A percentile compares a stretch with the other conserved stretches of the same genome.
phyloP scores from a whole-genome alignment of 2,888 invertebrate species.

The Bedellia somnulentella region DNA sequence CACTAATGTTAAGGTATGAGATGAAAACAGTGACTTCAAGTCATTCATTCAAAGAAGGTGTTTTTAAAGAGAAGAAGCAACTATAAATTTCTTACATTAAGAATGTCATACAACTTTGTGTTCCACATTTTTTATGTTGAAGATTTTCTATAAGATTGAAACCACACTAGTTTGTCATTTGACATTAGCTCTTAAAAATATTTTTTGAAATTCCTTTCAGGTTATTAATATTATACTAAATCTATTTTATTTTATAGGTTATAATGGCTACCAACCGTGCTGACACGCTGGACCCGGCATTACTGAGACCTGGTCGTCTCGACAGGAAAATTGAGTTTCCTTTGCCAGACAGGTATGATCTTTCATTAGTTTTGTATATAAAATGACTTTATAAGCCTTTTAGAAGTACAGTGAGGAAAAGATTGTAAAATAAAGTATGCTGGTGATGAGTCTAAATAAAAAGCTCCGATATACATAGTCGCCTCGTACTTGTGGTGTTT shows the following conservation, averaged over 20 bases:
- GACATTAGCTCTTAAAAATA: no score
- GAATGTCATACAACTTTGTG: no score
- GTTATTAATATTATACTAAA: no score
- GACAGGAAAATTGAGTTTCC: constrained; percentile 99
- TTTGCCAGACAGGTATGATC: constrained; percentile 75
- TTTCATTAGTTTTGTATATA: neutral
- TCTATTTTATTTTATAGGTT: constrained; percentile 24
- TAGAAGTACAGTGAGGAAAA: constrained; percentile 2
- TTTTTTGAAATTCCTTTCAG: no score
- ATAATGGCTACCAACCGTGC: constrained; percentile 98
- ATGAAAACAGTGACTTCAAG: neutral
- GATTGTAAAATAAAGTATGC: no score
- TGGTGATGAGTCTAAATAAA: no score
- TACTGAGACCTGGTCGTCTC: constrained; percentile 91
- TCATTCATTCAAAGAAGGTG: neutral
- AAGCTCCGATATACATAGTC: no score
- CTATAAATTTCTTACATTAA: no score
- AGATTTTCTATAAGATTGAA: no score
- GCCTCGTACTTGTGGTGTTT: no score
- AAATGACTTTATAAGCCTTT: constrained; percentile 1
- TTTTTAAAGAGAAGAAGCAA: neutral
- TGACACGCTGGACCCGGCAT: constrained; percentile 97
- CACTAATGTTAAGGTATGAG: constrained; percentile 93
- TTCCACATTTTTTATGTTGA: no score
- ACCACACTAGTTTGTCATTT: no score